Base-by-base conservation (phyloP, 2,797 vertebrate species). In the Chiroxiphia lanceolata region DNA sequence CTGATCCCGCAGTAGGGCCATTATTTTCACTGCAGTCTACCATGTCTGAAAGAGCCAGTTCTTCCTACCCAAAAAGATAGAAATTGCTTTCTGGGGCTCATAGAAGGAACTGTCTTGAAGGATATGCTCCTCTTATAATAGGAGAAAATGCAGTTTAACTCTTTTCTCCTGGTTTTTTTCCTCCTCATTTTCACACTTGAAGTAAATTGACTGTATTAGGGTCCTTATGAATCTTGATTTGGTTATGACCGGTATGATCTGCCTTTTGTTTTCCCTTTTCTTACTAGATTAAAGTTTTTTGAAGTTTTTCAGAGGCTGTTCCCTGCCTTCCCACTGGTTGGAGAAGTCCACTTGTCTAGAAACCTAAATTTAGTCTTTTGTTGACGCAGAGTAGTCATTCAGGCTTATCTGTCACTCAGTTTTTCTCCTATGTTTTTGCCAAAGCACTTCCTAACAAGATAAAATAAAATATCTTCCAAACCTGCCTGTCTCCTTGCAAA, bases 371-470 rank as follows among this genome's bases (percentile, higher is more conserved):
- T 85, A 87, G 59, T 82, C 53, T 40, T 87, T 76, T 45, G n/a
- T 34, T 94, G 87, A 77, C 0, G 7, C 18, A 59, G 57, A 29
- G 51, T 27, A 76, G 47, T 83, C 70, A 42, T 76, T 91, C 63
- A 82, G 51, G 36, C 84, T 92, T 94, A 95, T 67, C 64, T 83
- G 51, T 70, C 71, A 83, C 84, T 87, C 42, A 13, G 9, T 54
- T 94, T 86, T 90, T 72, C 50, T 79, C 40, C 9, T 61, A 0
- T 33, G 20, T 56, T 94, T 95, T 83, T 93, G 81, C 75, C 75
- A 87, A 56, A 93, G 34, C 78, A 38, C 68, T 85, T 83, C n/a
- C 64, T 92, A 70, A 85, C 63, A 85, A 76, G 78, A 83, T 94
- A 74, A 74, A 64, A 51, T 71, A 44, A 76, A 89, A 15, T 83